Conservation (phyloP, 2,113 vertebrate species). For the Ophthalmotilapia sp. region DNA sequence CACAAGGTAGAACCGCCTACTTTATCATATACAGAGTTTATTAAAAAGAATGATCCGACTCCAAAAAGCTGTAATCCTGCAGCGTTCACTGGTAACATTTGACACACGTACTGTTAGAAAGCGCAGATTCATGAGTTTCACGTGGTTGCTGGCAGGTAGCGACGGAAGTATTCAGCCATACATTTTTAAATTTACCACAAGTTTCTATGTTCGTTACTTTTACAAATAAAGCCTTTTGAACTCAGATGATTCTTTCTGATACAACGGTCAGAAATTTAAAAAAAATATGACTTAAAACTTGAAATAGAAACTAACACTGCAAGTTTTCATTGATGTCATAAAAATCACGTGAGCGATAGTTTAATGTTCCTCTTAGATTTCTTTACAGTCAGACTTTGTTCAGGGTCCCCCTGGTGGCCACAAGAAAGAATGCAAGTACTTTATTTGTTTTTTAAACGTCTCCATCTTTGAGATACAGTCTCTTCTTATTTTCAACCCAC, state of each 20-base stretch:
- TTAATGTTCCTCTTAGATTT: background rate
- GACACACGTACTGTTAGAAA: fast-evolving
- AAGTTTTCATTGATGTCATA: background rate
- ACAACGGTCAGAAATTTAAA: background rate
- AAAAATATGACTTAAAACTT: background rate
- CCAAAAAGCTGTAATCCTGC: background rate
- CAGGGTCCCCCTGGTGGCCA: background rate
- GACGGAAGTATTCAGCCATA: background rate
- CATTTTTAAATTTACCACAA: background rate
- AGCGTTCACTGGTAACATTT: background rate
- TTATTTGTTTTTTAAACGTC: background rate
- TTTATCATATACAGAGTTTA: background rate
- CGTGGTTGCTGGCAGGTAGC: background rate
- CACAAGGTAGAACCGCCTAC: background rate
- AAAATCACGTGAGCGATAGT: background rate
- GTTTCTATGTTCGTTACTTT: background rate
- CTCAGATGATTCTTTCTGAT: background rate
- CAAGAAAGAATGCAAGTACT: background rate
- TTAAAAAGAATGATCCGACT: background rate
- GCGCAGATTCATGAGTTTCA: fast-evolving
- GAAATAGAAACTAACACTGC: background rate
- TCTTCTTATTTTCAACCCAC: background rate
- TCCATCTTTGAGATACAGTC: background rate
- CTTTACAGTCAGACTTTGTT: background rate
- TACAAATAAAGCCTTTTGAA: background rate